Percentiles rank a stretch among this genome's conserved stretches.
These are phyloP conservation scores for Chrysolina americana DNA, from an alignment of 2,888 invertebrate genomes.

Conservation along the genomic window DNA sequence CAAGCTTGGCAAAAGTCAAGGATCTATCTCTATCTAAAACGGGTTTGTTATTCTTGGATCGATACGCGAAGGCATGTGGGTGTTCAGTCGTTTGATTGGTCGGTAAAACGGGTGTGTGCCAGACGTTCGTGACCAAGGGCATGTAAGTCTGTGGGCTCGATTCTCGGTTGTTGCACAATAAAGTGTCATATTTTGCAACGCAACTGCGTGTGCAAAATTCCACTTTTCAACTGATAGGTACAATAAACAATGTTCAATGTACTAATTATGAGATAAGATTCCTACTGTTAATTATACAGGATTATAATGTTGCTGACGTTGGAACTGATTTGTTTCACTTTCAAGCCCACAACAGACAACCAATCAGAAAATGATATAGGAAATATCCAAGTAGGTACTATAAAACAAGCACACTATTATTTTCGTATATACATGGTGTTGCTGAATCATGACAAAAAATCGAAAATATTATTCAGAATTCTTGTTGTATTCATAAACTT, in stretches of 20 bases:
- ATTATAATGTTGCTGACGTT: background rate
- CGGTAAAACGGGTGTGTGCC: slow-evolving; percentile 59
- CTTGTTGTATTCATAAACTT: too few relatives aligned
- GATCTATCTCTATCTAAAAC: slow-evolving; percentile 48
- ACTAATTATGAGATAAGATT: background rate
- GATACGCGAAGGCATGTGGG: slow-evolving; percentile 57
- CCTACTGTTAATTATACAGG: background rate
- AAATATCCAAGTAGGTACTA: too few relatives aligned
- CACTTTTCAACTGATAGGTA: too few relatives aligned
- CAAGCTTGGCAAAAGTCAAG: slow-evolving; percentile 54
- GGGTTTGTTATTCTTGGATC: slow-evolving; percentile 58
- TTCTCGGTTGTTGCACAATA: slow-evolving; percentile 4
- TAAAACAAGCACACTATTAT: too few relatives aligned
- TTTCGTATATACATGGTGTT: too few relatives aligned
- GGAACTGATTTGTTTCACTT: background rate
- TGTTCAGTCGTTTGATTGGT: slow-evolving; percentile 55
- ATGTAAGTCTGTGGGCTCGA: background rate
- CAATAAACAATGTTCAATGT: background rate
- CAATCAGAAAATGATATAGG: background rate
- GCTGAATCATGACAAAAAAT: too few relatives aligned
- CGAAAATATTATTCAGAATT: too few relatives aligned
- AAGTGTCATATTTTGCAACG: background rate
- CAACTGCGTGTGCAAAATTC: background rate
- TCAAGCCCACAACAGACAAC: background rate
- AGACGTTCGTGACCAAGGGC: slow-evolving; percentile 32